Evolutionary conservation across 1,140 invertebrate genomes (phyloP), one percentile per base, ranked within the genome.

Genomic region (Microplitis demolitor): DNA sequence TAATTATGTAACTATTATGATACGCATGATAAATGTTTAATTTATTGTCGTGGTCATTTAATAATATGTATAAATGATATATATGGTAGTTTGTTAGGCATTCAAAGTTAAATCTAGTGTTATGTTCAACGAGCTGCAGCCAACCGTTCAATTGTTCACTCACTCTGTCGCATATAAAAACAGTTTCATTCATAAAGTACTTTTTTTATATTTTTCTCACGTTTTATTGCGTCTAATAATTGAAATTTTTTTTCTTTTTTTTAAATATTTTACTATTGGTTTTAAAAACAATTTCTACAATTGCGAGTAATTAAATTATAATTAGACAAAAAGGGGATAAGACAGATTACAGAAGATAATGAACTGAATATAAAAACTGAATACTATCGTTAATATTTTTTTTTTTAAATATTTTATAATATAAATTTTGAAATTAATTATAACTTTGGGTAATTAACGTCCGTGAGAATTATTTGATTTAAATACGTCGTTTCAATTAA

Each of bases 31-130:
- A 45, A 45, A 45, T 45, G n/a, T 54, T n/a, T 8, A 54, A 16
- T 54, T 54, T 54, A 54, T 54, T 54, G 16, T 54, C n/a, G n/a
- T 16, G 13, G 2, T 54, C 39, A 58, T 14, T 39, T 69, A 50
- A 13, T 3, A 31, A n/a, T 45, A 39, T 37, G 1, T 53, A 8
- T 11, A 24, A 24, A 53, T 62, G n/a, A 37, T 58, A 24, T 39
- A 8, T n/a, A 34, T 9, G 9, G 13, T 13, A 35, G 4, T 64
- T n/a, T 66, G 62, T 58, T 14, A 33, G 35, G 33, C 50, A 72
- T 72, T 72, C 37, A 54, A 34, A 39, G 37, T 34, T 72, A 54
- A 72, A 72, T 72, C 53, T 51, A 72, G 63, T 56, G 35, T 58
- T 72, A 63, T 37, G 66, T 66, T 72, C 56, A 73, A 34, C 63